These are phyloP conservation scores for Bicyclus anynana DNA, from an alignment of 1,140 invertebrate species.

Conservation along the genomic window DNA sequence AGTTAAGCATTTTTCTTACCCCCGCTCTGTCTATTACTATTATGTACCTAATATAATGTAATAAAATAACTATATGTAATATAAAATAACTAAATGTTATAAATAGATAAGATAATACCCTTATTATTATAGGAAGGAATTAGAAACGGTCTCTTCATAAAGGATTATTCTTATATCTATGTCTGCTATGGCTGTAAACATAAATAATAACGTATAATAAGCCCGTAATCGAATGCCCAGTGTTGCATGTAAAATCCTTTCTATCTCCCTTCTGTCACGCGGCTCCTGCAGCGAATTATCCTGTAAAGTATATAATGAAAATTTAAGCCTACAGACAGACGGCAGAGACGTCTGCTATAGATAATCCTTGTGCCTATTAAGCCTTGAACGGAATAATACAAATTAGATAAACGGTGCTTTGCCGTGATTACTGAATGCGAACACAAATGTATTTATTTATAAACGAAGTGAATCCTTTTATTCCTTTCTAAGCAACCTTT, in stretches of 20 bases:
- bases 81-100: too few species aligned
- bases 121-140: too few species aligned
- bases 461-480: too few species aligned
- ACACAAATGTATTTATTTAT: too few species aligned
- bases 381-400: slow-evolving; percentile 53
- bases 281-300: slow-evolving; percentile 65
- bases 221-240: slow-evolving; percentile 57
- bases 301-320: slow-evolving; percentile 73
- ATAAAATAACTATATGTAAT: too few species aligned
- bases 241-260: slow-evolving; percentile 69
- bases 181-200: background rate
- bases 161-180: background rate
- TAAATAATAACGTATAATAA: slow-evolving; percentile 26
- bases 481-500: too few species aligned
- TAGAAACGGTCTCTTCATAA: too few species aligned
- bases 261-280: slow-evolving; percentile 64
- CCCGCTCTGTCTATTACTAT: too few species aligned
- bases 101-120: too few species aligned
- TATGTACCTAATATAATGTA: too few species aligned
- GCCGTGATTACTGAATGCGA: slow-evolving; percentile 9
- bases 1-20: too few species aligned
- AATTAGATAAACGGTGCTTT: slow-evolving; percentile 50
- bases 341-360: slow-evolving; percentile 57
- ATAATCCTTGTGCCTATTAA: slow-evolving; percentile 57
- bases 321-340: slow-evolving; percentile 71